A percentile compares a stretch with the other conserved stretches of the same genome.
Conservation (phyloP, 2,888 invertebrate genomes). For the Caenorhabditis parvicauda region DNA sequence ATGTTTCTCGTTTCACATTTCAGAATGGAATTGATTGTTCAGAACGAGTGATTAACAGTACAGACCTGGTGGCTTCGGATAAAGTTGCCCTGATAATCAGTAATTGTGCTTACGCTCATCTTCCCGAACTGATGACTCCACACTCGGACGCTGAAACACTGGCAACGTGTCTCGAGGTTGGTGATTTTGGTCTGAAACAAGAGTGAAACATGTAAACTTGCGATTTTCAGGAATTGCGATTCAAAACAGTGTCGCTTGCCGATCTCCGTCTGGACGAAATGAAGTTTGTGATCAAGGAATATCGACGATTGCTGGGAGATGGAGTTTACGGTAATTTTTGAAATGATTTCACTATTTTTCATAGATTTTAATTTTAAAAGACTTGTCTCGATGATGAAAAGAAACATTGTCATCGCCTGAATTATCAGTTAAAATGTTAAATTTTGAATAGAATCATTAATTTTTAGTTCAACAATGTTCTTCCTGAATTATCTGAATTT, state of each 20-base stretch:
- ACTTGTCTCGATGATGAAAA: not conserved
- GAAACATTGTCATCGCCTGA: too few species aligned
- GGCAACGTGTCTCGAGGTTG: constrained; percentile 51
- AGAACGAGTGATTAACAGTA: too few species aligned
- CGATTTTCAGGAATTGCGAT: constrained; percentile 54
- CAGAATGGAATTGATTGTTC: too few species aligned
- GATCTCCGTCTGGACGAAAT: constrained; percentile 65
- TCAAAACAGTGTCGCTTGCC: constrained; percentile 65
- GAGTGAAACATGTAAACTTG: not conserved
- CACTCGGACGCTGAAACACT: constrained; percentile 63
- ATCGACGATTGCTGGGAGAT: constrained; percentile 63
- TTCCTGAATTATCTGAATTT: too few species aligned
- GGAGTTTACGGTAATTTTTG: constrained; percentile 62
- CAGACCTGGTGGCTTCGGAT: constrained; percentile 63
- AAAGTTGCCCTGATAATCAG: constrained; percentile 66
- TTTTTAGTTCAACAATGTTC: too few species aligned
- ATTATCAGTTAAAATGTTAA: too few species aligned
- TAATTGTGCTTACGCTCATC: constrained; percentile 63
- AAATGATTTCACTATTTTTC: not conserved
- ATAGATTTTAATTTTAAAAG: not conserved
- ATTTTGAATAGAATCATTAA: too few species aligned
- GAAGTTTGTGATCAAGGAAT: constrained; percentile 63
- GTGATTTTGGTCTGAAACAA: not conserved
- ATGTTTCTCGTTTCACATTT: not conserved
- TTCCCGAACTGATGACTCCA: constrained; percentile 59